Evolutionary conservation across 2,888 invertebrate species (phyloP), one percentile per base, ranked within the genome.

Genomic region (Globia sparganii): DNA sequence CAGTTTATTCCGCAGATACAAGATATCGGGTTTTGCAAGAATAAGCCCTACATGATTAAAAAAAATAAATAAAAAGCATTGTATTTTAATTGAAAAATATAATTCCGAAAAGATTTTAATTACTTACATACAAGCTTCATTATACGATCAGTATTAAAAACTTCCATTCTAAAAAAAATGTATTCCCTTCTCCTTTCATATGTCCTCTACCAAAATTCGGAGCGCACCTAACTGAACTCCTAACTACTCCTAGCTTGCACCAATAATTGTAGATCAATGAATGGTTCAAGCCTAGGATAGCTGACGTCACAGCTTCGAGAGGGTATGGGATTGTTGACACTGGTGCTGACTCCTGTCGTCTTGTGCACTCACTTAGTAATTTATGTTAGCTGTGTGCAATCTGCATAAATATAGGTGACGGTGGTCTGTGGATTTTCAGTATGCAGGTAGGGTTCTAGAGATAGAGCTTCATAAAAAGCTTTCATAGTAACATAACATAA

Each of bases 181-280:
- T 64, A 2, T 31, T 66, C 31, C 4, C 15, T 31, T 59, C 21
- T 69, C 2, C 11, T 28, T 34, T 18, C 0, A 53, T 31, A 43
- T 40, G 8, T n/a, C 37, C 5, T 18, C 4, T 3, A 56, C n/a
- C 13, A 64, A 75, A 75, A 83, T 84, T 86, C 78, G 75, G 85
- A 89, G 82, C 83, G 78, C 67, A 43, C 78, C 69, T 56, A 69
- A 71, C 72, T 78, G 66, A 75, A 85, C 78, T 88, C 86, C 87
- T 89, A 28, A 15, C 58, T 15, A 28, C 58, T 15, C 6, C 81
- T 70, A 69, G 89, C 91, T 87, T 87, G 88, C 84, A 88, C 90
- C 89, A 90, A 91, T 92, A 92, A 93, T 93, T 93, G 90, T 91
- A 91, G 90, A 91, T 92, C 91, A 93, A 92, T 91, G 91, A 90